Conservation (phyloP, 1,140 invertebrate genomes). For the Drosophila dunni region DNA sequence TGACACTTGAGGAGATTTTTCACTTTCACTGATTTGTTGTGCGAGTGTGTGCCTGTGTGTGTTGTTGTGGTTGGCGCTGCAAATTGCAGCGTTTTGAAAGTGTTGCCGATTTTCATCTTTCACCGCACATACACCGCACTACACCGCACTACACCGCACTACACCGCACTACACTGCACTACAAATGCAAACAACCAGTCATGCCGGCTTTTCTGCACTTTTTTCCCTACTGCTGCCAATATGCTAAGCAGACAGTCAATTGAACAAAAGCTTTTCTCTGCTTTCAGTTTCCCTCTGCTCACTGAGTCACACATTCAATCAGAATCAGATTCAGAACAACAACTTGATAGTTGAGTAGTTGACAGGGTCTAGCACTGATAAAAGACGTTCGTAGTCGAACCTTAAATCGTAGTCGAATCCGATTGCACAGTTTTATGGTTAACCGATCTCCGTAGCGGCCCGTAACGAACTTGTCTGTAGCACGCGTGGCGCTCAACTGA, state of each 20-base stretch:
- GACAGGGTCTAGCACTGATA: conserved; percentile 19
- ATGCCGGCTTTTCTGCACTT: conserved; percentile 45
- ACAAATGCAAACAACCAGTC: conserved; percentile 16
- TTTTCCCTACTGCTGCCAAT: conserved; percentile 36
- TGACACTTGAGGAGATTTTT: conserved; percentile 77
- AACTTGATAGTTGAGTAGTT: conserved; percentile 35
- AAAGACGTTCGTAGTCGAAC: neutral
- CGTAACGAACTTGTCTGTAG: conserved; percentile 54
- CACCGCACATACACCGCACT: conserved; percentile 36
- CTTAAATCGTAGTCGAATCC: neutral
- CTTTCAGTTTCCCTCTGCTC: conserved; percentile 38
- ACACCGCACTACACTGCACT: conserved; percentile 7
- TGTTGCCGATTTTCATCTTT: conserved; percentile 62
- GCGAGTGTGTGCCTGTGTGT: conserved; percentile 19
- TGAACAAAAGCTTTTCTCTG: conserved; percentile 26
- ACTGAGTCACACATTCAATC: conserved; percentile 66
- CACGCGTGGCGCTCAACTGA: conserved; percentile 77
- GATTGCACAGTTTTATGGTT: neutral
- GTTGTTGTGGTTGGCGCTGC: conserved; percentile 42
- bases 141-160: neutral
- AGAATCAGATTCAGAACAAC: conserved; percentile 53
- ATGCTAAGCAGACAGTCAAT: conserved; percentile 12
- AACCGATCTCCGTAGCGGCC: conserved; percentile 2
- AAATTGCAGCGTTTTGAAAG: conserved; percentile 67
- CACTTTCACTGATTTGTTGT: conserved; percentile 76